Evolutionary conservation across 35 echinoderm and acorn worm genomes (phyloP).

Genomic region (Chiridota heheva): DNA sequence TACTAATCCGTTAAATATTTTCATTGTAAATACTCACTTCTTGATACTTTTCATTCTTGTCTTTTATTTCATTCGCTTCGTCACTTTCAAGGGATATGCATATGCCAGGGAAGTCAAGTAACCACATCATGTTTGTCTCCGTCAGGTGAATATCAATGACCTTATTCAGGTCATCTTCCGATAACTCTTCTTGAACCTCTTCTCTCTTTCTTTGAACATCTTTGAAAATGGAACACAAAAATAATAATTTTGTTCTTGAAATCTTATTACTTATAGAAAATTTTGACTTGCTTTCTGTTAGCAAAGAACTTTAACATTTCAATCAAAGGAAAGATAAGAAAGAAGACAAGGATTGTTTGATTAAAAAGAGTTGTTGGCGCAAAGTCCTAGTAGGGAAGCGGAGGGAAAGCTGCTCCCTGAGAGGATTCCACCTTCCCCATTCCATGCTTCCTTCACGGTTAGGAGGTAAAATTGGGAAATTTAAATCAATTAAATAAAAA

Average conservation of each 20-base stretch:
- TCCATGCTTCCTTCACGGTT: too few species aligned
- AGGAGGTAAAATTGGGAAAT: too few species aligned
- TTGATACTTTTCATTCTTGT: slow-evolving; percentile 89
- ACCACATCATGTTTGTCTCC: slow-evolving; percentile 88
- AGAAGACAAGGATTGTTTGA: too few species aligned
- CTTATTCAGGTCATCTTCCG: slow-evolving; percentile 88
- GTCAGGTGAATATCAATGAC: slow-evolving; percentile 57
- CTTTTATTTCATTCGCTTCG: slow-evolving; percentile 65
- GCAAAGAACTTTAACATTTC: background rate
- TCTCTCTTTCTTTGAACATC: slow-evolving; percentile 84
- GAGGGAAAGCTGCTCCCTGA: too few species aligned
- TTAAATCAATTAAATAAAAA: too few species aligned
- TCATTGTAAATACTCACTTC: too few species aligned
- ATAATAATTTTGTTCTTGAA: background rate
- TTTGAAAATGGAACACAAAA: slow-evolving; percentile 4
- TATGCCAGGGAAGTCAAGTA: slow-evolving; percentile 72
- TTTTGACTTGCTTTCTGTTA: background rate
- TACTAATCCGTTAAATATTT: too few species aligned
- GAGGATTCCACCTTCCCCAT: too few species aligned
- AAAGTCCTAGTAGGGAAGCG: too few species aligned
- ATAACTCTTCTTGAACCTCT: slow-evolving; percentile 72
- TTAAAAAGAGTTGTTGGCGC: too few species aligned
- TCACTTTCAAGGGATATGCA: slow-evolving; percentile 81
- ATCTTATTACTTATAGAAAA: background rate
- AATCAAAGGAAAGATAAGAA: too few species aligned